phyloP scores from a whole-genome alignment of 2,888 invertebrate genomes.

The Pandemis corylana region DNA sequence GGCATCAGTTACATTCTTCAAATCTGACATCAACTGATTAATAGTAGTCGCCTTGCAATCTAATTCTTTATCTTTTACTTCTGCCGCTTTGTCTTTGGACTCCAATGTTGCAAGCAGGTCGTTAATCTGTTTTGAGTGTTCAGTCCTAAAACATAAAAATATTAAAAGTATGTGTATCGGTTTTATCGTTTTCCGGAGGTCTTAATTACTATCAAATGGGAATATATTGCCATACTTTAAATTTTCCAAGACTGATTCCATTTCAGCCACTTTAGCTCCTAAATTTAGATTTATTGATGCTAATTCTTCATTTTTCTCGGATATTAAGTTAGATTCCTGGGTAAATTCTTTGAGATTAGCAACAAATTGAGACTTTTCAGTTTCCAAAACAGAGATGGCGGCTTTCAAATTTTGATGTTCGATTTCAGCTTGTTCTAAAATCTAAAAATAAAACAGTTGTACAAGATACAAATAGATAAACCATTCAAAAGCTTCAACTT shows the following conservation, averaged over 20 bases:
- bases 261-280: constrained; percentile 44
- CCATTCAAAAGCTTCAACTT: background rate
- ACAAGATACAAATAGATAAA: no score
- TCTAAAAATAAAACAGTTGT: constrained; percentile 42
- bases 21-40: constrained; percentile 57
- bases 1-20: constrained; percentile 53
- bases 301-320: constrained; percentile 45
- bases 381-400: constrained; percentile 43
- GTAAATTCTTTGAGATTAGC: constrained; percentile 41
- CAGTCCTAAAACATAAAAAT: constrained; percentile 43
- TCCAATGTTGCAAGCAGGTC: constrained; percentile 44
- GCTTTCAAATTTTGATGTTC: constrained; percentile 46
- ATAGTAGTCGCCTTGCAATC: constrained; percentile 54
- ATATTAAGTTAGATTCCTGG: constrained; percentile 43
- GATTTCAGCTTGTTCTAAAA: constrained; percentile 43
- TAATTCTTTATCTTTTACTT: constrained; percentile 52
- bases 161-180: background rate
- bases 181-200: background rate
- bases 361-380: constrained; percentile 44
- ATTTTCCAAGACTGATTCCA: constrained; percentile 44
- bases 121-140: constrained; percentile 44
- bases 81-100: constrained; percentile 35
- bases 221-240: constrained; percentile 41
- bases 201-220: background rate
- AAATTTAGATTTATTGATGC: constrained; percentile 29